Conservation (phyloP, 2,113 vertebrate genomes). For the Tachysurus vachellii region DNA sequence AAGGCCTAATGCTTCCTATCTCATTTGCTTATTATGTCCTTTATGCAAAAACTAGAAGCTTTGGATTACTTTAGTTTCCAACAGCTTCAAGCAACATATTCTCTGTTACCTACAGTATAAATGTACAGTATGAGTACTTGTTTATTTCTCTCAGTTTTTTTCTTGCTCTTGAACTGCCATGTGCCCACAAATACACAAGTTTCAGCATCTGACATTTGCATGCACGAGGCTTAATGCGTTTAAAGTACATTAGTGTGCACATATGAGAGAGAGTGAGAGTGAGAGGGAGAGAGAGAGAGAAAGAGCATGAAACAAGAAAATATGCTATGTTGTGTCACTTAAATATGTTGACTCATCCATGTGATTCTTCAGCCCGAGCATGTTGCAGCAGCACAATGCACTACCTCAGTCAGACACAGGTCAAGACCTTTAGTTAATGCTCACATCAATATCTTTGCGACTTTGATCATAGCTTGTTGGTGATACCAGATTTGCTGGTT, state of each 20-base stretch:
- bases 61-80: background rate
- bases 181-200: background rate
- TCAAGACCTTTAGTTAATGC: no score
- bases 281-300: background rate
- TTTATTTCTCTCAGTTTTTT: background rate
- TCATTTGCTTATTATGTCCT: background rate
- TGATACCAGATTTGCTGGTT: no score
- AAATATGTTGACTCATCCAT: background rate
- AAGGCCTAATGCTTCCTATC: background rate
- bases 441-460: no score
- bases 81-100: background rate
- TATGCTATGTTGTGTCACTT: background rate
- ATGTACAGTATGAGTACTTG: background rate
- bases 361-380: background rate
- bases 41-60: background rate
- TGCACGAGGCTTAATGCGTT: background rate
- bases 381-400: no score
- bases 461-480: no score
- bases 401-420: no score
- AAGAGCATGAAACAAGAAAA: background rate
- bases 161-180: background rate
- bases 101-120: background rate
- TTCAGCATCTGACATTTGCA: constrained; percentile 16
- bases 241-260: background rate
- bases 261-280: background rate